phyloP scores from a whole-genome alignment of 1,140 invertebrate genomes.

The Tetramorium parvispinum region DNA sequence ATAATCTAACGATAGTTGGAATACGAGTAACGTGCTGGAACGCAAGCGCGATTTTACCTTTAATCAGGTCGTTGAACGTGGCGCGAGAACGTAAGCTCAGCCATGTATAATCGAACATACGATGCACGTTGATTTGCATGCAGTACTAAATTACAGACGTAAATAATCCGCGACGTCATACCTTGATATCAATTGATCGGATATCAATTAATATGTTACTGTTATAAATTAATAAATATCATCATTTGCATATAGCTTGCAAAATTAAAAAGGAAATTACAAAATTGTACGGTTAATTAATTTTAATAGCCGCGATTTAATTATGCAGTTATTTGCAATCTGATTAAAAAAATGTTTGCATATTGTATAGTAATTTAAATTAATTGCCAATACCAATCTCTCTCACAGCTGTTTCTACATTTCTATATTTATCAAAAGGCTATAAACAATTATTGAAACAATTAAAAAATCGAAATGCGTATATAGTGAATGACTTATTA shows the following conservation, averaged over 20 bases:
- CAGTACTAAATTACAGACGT: conserved; percentile 16
- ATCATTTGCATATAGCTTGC: not conserved
- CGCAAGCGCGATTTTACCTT: conserved; percentile 11
- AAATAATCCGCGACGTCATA: conserved; percentile 33
- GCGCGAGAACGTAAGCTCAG: conserved; percentile 18
- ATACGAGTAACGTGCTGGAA: conserved; percentile 16
- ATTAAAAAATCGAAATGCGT: not conserved
- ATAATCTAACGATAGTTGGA: conserved; percentile 39
- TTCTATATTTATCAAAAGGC: not conserved
- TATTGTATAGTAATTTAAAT: conserved; percentile 4
- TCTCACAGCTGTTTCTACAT: not conserved
- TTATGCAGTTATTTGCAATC: conserved; percentile 25
- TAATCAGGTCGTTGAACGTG: conserved; percentile 33
- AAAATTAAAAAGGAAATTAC: conserved; percentile 13
- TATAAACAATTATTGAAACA: not conserved
- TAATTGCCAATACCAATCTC: conserved; percentile 16
- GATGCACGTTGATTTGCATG: conserved; percentile 33
- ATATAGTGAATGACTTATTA: not conserved
- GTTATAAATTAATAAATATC: not conserved
- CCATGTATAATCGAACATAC: not conserved
- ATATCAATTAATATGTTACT: not conserved
- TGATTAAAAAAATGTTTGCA: conserved; percentile 40
- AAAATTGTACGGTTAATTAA: not conserved
- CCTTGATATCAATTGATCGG: not conserved
- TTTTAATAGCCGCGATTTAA: conserved; percentile 21